Evolutionary conservation across 2,888 invertebrate species (phyloP), one percentile per base, ranked within the genome.

Genomic region (Tetanocera ferruginea): DNA sequence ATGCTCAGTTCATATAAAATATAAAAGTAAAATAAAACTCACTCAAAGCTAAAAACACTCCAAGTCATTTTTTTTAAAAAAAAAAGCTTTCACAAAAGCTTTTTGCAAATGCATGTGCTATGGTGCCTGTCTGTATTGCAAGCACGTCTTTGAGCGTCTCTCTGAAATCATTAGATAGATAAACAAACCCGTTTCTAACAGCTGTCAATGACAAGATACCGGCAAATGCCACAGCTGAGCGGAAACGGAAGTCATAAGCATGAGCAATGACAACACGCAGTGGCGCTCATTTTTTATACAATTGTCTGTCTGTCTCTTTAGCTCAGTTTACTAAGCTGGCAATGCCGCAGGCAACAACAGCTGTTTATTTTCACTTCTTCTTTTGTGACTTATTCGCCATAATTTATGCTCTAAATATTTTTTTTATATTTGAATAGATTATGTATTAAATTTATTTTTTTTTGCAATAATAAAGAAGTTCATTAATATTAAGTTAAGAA

Each of bases 161-260:
- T 43, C 43, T 6, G 2, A 43, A 43, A 11, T 1, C 43, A 43
- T 43, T 43, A 43, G 43, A 43, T 43, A 43, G 60, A 60, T 14
- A 25, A 23, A 23, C 14, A 66, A 66, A 66, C 17, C 1, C 17
- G 31, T 19, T 31, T n/a, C n/a, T 17, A 66, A 25, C 62, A 37
- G 31, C 31, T 28, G 55, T 28, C 28, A 71, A 52, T 71, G 71
- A 31, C 71, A 28, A 51, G 55, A 49, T n/a, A 25, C 55, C 52
- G 71, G 71, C 55, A 55, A 52, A 52, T 25, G 9, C n/a, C 34
- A 19, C 43, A 57, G 73, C 73, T 19, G 60, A 73, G 62, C 60
- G 73, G 71, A 72, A 72, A 72, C 71, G 71, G 71, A 72, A 72
- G 55, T 72, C n/a, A 31, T 31, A 25, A 43, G 43, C 43, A 43